Conservation (phyloP, 2,113 vertebrate genomes). For the Microtus montanus region DNA sequence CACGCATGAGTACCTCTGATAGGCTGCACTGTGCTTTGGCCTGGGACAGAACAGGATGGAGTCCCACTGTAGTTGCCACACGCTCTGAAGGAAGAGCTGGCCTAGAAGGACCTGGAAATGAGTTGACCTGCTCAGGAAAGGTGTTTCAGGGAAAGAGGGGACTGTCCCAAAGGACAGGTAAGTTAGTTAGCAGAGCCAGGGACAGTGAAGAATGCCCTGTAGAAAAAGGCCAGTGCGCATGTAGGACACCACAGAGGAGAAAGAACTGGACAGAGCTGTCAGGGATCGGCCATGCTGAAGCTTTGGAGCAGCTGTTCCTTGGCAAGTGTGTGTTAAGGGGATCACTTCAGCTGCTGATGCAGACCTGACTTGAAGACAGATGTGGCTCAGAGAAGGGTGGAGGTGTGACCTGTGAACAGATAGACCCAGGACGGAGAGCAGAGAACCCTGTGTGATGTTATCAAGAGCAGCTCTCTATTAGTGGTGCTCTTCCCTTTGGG, state of each 20-base stretch:
- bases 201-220: neutral
- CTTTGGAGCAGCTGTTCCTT: neutral
- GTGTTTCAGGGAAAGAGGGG: neutral
- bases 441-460: neutral
- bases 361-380: neutral
- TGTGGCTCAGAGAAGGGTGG: neutral
- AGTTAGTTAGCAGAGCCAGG: neutral
- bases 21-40: too few species aligned
- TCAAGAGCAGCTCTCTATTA: slow-evolving; percentile 1
- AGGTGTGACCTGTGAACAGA: too few species aligned
- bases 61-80: neutral
- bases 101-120: neutral
- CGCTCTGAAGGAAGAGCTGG: neutral
- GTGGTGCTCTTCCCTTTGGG: slow-evolving; percentile 71
- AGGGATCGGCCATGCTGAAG: neutral
- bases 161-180: neutral
- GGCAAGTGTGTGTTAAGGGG: neutral
- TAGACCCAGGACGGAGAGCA: neutral
- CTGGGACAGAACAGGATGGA: neutral
- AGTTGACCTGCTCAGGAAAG: neutral
- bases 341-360: neutral
- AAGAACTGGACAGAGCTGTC: neutral
- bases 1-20: too few species aligned
- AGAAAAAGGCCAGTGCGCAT: too few species aligned
- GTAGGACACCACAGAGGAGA: neutral